Evolutionary conservation across 2,888 invertebrate species (phyloP).

Genomic region (Rhimphoctona megacephalus): DNA sequence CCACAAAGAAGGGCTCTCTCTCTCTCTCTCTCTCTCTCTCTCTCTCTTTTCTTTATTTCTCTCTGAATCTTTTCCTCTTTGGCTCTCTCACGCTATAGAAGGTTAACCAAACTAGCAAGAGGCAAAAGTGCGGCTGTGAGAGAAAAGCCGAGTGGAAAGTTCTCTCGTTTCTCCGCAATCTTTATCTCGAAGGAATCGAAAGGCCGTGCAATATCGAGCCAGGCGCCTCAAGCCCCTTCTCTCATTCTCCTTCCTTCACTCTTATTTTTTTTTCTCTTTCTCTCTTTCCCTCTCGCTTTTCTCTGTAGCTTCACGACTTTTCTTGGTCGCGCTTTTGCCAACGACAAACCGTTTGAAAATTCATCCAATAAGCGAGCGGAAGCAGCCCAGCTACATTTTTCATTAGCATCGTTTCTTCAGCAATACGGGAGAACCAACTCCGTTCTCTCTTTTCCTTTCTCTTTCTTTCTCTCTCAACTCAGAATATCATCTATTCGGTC

Average conservation of each 20-base stretch:
- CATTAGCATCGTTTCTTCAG: constrained; percentile 66
- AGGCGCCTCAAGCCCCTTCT: constrained; percentile 47
- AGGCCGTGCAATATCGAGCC: constrained; percentile 65
- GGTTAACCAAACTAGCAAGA: constrained; percentile 50
- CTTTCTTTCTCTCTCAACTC: constrained; percentile 1
- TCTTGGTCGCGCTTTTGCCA: constrained; percentile 57
- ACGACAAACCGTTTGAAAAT: constrained; percentile 74
- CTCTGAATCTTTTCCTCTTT: constrained; percentile 19
- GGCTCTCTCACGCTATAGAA: constrained; percentile 13
- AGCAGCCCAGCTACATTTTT: constrained; percentile 63
- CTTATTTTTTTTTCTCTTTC: constrained; percentile 20
- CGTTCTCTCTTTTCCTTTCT: neutral
- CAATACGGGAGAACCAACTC: constrained; percentile 10
- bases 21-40: neutral
- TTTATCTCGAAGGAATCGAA: constrained; percentile 66
- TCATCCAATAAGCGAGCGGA: constrained; percentile 72
- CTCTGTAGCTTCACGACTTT: constrained; percentile 54
- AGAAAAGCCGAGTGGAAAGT: constrained; percentile 63
- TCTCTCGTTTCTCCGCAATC: constrained; percentile 66
- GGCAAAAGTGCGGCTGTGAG: constrained; percentile 51
- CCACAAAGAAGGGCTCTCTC: constrained; percentile 52
- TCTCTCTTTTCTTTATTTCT: constrained; percentile 11
- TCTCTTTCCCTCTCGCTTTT: constrained; percentile 16
- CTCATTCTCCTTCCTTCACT: constrained; percentile 25
- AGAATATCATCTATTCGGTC: constrained; percentile 27